Base-by-base conservation (phyloP, 1,140 invertebrate genomes). In the Diprion similis region DNA sequence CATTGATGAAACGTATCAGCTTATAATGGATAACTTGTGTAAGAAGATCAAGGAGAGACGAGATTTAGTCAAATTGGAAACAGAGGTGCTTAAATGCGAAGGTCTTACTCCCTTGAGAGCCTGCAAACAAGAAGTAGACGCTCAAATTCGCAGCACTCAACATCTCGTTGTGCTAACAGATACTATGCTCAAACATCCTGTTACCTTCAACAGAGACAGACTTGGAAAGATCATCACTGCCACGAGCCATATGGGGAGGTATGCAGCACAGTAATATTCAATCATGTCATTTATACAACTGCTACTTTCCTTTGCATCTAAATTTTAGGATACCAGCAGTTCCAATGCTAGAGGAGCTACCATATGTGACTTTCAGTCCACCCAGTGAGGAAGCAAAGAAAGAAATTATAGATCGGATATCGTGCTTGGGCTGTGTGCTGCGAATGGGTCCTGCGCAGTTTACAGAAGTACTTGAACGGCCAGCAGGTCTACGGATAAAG, bases 51-150 rank as follows among this genome's bases (percentile, higher is more conserved):
- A 82, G 69, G 72, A 77, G 46, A 80, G 76, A 76, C 74, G 78
- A n/a, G 77, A 79, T 66, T 64, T 78, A 2, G 59, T 79, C 45
- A 82, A 74, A 78, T 66, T 82, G 59, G 80, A 82, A 66, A 70
- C 79, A 13, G 72, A 80, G 24, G 76, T 82, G 68, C 73, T 77
- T 71, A 79, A 78, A 68, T 72, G 73, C 47, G 80, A 82, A 67
- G 77, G 74, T 68, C 66, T 82, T 8, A 74, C 72, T 46, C 80
- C 80, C n/a, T 69, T 82, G 18, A 78, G 67, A 73, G 79, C 77
- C 19, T 82, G 80, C 66, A 78, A 79, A 64, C 77, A 73, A 59
- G 78, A 82, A 59, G 75, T 82, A 7, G 75, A 82, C 10, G 72
- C 71, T 9, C 76, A 78, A 64, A 72, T 82, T 70, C 73, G 18